A percentile compares a stretch with the other conserved stretches of the same genome.
phyloP scores from a whole-genome alignment of 2,113 vertebrate species.

The Hylia prasina region DNA sequence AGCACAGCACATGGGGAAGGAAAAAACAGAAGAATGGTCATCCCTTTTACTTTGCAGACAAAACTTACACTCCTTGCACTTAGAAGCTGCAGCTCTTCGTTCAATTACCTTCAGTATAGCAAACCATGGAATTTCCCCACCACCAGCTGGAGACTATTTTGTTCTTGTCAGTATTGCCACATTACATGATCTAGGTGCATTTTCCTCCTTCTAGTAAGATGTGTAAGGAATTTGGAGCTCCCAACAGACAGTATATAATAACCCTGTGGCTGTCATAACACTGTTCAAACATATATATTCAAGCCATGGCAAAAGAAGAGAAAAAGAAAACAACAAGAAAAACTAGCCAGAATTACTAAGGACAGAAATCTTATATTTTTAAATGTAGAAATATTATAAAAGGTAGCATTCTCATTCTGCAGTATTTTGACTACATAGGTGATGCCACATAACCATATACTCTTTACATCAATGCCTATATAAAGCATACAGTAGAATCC shows the following conservation, averaged over 20 bases:
- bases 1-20: neutral
- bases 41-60: neutral
- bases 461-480: neutral
- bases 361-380: neutral
- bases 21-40: neutral
- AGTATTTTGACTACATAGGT: neutral
- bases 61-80: neutral
- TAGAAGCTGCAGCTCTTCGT: neutral
- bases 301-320: neutral
- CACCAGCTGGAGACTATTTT: neutral
- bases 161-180: neutral
- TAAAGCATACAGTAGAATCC: neutral
- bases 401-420: neutral
- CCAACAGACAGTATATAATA: neutral
- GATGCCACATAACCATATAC: neutral
- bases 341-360: neutral
- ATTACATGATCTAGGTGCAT: neutral
- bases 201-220: neutral
- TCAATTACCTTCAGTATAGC: rapidly evolving
- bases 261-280: neutral
- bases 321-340: neutral
- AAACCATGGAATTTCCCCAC: neutral
- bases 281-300: neutral
- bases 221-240: neutral
- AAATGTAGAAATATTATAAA: neutral